Percentiles rank a stretch among this genome's conserved stretches.
Evolutionary conservation across 2,888 invertebrate species (phyloP).

Genomic region (Unio delphinus): DNA sequence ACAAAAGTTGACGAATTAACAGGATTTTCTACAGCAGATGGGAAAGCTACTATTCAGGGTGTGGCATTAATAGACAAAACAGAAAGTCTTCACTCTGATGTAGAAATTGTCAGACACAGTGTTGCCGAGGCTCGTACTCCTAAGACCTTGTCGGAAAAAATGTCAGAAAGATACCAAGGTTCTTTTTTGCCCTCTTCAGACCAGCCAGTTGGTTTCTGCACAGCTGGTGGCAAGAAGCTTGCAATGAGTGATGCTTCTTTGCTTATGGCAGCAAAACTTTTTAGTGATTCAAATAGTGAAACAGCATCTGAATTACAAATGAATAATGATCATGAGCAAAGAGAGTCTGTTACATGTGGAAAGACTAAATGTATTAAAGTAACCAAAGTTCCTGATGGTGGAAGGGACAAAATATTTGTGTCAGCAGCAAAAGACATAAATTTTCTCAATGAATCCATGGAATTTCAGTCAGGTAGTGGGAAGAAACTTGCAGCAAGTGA

Average conservation of each 20-base stretch:
- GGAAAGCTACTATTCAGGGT: too few species aligned
- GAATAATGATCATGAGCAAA: slow-evolving; percentile 1
- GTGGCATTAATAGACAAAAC: background rate
- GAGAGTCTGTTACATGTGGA: background rate
- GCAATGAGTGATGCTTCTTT: slow-evolving; percentile 20
- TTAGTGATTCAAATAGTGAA: slow-evolving; percentile 1
- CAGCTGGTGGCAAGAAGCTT: slow-evolving; percentile 37
- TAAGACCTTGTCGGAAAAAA: background rate
- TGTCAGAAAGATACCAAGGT: too few species aligned
- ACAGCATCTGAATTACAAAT: background rate
- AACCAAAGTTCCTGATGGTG: too few species aligned
- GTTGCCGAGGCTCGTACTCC: background rate
- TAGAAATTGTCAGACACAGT: slow-evolving; percentile 1
- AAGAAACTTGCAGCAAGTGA: too few species aligned
- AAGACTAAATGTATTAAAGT: too few species aligned
- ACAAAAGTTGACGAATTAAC: too few species aligned
- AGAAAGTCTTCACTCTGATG: background rate
- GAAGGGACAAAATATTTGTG: too few species aligned
- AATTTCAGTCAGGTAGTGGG: too few species aligned
- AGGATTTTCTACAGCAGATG: too few species aligned
- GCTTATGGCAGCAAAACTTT: slow-evolving; percentile 1
- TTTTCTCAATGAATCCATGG: too few species aligned
- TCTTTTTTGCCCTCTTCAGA: too few species aligned
- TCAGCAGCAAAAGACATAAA: too few species aligned
- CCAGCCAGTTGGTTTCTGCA: slow-evolving; percentile 24